Base-by-base conservation (phyloP, 2,888 invertebrate genomes). In the Drosophila picticornis region DNA sequence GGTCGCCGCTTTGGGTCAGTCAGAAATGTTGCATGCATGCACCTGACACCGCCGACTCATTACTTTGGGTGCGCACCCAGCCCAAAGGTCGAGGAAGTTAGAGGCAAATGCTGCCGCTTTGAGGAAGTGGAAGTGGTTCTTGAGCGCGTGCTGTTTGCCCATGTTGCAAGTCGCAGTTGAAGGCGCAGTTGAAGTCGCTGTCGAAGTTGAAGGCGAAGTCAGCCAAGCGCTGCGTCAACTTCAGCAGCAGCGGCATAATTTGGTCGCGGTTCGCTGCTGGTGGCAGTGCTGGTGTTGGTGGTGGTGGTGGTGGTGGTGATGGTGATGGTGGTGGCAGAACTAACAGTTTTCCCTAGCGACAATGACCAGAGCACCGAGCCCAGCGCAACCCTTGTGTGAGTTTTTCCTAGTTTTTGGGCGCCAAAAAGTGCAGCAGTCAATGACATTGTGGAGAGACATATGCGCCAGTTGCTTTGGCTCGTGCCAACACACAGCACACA, bases 1-100 rank as follows among this genome's bases (percentile, higher is more conserved):
- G 57, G 71, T 81, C 70, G 76, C 43, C 13, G 34, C 31, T 53
- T 71, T 78, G 83, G 85, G 84, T 88, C 85, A 84, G 69, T 61
- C 63, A 48, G 52, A 64, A 72, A 56, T 57, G 72, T 77, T 73
- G 72, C 67, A 74, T 77, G 67, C 83, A 88, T 83, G 87, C 87
- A 88, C 87, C 87, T 88, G 87, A 88, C 87, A 77, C 77, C 55
- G 87, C 66, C 84, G 72, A 88, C 89, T 88, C 81, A 84, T 89
- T 88, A 84, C 78, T 72, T 72, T 75, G 86, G 88, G 77, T 78
- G 85, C 83, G 68, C 19, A 46, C 58, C 25, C 32, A 29, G 46
- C 46, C 46, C 46, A 46, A 46, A 48, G 62, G 19, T n/a, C 52
- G 61, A 77, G 81, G 79, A 86, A 86, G 84, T 86, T 67, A 29